Percentiles rank a stretch among this genome's conserved stretches.
Evolutionary conservation across 2,113 vertebrate species (phyloP).

Genomic region (Ciconia stormi): DNA sequence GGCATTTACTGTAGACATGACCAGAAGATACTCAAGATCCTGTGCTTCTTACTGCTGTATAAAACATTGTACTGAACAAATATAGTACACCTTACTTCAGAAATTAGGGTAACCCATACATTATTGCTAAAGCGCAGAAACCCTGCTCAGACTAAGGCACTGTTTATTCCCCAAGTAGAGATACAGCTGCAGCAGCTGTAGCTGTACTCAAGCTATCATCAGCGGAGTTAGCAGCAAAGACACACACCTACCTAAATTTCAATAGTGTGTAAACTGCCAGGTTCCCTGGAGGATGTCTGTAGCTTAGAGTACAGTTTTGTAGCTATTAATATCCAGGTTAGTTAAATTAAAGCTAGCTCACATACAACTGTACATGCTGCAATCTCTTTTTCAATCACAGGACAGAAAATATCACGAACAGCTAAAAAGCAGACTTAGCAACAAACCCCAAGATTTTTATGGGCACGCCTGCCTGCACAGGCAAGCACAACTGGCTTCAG

Average conservation of each 20-base stretch:
- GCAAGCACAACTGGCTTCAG: not conserved
- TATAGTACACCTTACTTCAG: not conserved
- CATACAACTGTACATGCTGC: not conserved
- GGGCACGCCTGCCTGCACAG: fast-evolving
- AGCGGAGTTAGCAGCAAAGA: not conserved
- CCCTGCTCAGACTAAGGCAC: not conserved
- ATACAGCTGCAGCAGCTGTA: not conserved
- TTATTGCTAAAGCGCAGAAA: not conserved
- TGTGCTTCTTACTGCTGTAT: not conserved
- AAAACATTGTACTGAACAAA: not conserved
- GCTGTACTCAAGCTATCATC: not conserved
- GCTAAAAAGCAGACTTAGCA: not conserved
- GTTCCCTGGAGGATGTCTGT: not conserved
- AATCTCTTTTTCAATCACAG: not conserved
- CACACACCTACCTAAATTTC: not conserved
- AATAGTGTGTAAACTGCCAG: not conserved
- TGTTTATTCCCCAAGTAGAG: not conserved
- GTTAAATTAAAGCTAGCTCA: not conserved
- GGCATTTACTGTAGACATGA: not conserved
- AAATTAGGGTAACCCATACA: not conserved
- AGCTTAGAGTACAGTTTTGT: not conserved
- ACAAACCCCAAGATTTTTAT: not conserved
- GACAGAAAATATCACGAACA: not conserved
- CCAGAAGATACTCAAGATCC: not conserved
- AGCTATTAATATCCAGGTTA: not conserved